Base-by-base conservation (phyloP, 2,888 invertebrate species). In the Nephrotoma flavescens region DNA sequence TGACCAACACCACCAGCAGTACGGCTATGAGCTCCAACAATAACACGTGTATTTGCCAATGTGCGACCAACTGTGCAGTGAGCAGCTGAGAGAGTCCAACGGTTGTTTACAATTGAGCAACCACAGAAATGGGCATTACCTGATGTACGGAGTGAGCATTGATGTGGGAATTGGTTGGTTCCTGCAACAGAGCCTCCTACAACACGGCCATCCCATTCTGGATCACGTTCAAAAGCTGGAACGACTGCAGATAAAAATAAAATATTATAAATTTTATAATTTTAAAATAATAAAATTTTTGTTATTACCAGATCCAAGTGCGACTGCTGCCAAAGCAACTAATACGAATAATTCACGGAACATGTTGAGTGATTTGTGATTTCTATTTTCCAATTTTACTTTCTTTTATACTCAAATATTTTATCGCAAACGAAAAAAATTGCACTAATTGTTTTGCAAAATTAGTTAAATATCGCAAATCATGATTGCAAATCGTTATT, bases 1-100 rank as follows among this genome's bases (percentile, higher is more conserved):
- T 86, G 86, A 6, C 0, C 41, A 6, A 41, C 52, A 41, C 86
- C 86, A 41, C 47, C 85, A 12, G 15, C 41, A 11, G 31, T n/a
- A 1, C 44, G 47, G 9, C 6, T 85, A 45, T 31, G 19, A 1
- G 86, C 85, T 3, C 52, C 85, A 45, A 85, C 86, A 44, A 87
- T 85, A 45, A 87, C 86, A 41, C 84, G 86, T 12, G 86, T 84
- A 11, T 19, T 42, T 3, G 31, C 31, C 3, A 31, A 31, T 31
- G 2, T 47, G 11, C 47, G 86, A 3, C n/a, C 83, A 57, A 87
- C 47, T 3, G 87, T 86, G 85, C 89, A 89, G 86, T 89, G 89
- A 83, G 89, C 89, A 11, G 89, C 89, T 12, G 89, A 88, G 0
- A 89, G 85, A 12, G 89, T 87, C 88, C 88, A 89, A 31, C 88